Evolutionary conservation across 2,113 vertebrate species (phyloP).

Genomic region (Ancistrus triradiatus): DNA sequence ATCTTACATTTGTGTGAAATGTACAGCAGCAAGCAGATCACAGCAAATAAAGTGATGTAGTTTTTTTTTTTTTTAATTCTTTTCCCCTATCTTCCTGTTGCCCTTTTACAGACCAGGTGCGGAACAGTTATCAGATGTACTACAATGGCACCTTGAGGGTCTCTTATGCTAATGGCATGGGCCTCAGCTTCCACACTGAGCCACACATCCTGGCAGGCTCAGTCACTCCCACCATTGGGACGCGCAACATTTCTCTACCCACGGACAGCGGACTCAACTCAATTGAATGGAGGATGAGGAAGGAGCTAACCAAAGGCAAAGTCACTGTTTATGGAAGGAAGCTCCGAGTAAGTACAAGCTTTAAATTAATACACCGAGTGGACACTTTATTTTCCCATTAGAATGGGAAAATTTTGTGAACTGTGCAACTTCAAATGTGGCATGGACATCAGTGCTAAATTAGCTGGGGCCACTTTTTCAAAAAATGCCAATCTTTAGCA

Average conservation of each 20-base stretch:
- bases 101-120: constrained; percentile 78
- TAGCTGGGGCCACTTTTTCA: no score
- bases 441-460: no score
- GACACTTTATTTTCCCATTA: no score
- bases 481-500: no score
- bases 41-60: constrained; percentile 10
- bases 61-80: constrained; percentile 12
- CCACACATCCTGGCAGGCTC: constrained; percentile 84
- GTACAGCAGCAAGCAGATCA: constrained; percentile 24
- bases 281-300: constrained; percentile 86
- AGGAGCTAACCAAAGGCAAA: constrained; percentile 86
- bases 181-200: constrained; percentile 86
- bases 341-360: constrained; percentile 70
- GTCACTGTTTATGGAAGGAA: constrained; percentile 87
- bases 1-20: constrained; percentile 19
- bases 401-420: no score
- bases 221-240: constrained; percentile 82
- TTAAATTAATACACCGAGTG: no score
- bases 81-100: not conserved
- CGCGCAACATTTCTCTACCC: constrained; percentile 84
- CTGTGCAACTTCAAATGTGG: no score
- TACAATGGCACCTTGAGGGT: constrained; percentile 84
- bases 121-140: constrained; percentile 86
- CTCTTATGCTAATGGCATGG: constrained; percentile 87
- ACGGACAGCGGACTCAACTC: constrained; percentile 87